Evolutionary conservation across 1,140 invertebrate genomes (phyloP).

Genomic region (Drosophila takahashii): DNA sequence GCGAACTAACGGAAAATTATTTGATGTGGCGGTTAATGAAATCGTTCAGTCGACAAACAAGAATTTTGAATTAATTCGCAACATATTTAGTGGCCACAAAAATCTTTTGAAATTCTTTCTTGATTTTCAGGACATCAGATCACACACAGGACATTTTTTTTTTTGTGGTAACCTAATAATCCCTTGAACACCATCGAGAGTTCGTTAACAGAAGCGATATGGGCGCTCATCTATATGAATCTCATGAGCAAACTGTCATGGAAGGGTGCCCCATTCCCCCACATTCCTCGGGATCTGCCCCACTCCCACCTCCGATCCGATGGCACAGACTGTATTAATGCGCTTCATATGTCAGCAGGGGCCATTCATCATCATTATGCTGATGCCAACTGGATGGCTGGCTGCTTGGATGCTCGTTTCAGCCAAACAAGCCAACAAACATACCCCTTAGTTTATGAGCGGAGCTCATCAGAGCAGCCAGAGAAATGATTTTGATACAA

Average conservation of each 20-base stretch:
- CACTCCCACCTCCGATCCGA: slow-evolving; percentile 18
- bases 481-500: slow-evolving; percentile 43
- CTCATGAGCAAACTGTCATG: slow-evolving; percentile 22
- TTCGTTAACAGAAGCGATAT: slow-evolving; percentile 19
- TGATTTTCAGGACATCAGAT: background rate
- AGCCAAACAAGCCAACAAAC: slow-evolving; percentile 4
- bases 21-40: background rate
- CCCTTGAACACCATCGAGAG: background rate
- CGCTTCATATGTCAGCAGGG: slow-evolving; percentile 49
- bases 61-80: background rate
- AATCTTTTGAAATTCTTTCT: background rate
- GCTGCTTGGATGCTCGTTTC: slow-evolving; percentile 39
- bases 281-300: background rate
- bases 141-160: background rate
- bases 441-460: slow-evolving; percentile 43
- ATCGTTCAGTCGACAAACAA: too few relatives aligned
- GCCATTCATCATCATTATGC: slow-evolving; percentile 64
- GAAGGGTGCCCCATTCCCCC: slow-evolving; percentile 3
- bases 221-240: slow-evolving; percentile 18
- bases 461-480: slow-evolving; percentile 51
- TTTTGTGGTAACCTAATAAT: background rate
- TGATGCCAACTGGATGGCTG: slow-evolving; percentile 53
- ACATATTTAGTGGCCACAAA: too few relatives aligned
- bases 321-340: slow-evolving; percentile 57
- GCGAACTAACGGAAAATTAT: slow-evolving; percentile 3